Conservation (phyloP, 1,140 invertebrate species). For the Pogonomyrmex barbatus region DNA sequence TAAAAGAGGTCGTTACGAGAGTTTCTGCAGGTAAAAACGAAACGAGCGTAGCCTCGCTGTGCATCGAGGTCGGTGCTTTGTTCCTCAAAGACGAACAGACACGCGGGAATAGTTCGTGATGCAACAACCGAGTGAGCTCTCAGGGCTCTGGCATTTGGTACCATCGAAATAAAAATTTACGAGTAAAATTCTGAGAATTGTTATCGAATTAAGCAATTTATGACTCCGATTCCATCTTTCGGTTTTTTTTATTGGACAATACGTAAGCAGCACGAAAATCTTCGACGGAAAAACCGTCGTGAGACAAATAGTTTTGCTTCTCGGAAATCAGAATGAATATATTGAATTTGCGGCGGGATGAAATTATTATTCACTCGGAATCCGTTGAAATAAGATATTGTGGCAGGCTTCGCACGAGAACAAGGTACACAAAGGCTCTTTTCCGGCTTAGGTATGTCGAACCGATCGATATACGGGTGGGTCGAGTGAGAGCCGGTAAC, state of each 20-base stretch:
- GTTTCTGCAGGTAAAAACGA: neutral
- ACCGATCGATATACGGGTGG: slow-evolving; percentile 66
- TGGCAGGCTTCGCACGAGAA: neutral
- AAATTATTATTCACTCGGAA: neutral
- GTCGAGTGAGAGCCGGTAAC: slow-evolving; percentile 29
- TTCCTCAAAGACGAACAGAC: neutral
- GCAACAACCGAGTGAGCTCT: neutral
- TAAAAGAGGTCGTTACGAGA: neutral
- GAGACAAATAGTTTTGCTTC: neutral
- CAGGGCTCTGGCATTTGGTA: neutral
- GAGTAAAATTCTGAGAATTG: neutral
- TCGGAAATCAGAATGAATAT: neutral
- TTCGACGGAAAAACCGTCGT: too few relatives aligned
- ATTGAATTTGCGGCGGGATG: neutral
- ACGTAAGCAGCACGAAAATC: neutral
- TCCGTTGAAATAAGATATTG: slow-evolving; percentile 1
- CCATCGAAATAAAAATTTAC: neutral
- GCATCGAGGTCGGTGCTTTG: neutral
- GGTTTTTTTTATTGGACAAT: neutral
- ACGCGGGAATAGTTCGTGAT: neutral
- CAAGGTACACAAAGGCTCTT: slow-evolving; percentile 15
- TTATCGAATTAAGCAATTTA: neutral
- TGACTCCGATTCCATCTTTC: neutral
- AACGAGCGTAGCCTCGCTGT: neutral
- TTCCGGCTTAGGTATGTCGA: slow-evolving; percentile 23